A percentile compares a stretch with the other conserved stretches of the same genome.
Evolutionary conservation across 2,797 vertebrate genomes (phyloP).

Genomic region (Neomorphus geoffroyi): DNA sequence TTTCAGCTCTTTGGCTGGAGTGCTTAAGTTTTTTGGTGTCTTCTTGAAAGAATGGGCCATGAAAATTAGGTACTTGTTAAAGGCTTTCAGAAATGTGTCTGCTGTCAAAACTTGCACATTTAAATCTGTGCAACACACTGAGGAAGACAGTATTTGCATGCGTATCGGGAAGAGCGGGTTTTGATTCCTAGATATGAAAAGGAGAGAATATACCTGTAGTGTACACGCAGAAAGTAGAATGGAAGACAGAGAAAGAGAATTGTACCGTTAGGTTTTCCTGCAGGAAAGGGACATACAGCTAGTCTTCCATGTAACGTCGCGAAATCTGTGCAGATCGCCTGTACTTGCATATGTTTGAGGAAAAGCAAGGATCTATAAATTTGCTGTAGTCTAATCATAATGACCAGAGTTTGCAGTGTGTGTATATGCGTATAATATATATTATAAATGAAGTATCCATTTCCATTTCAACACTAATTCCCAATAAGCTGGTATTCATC

Average conservation of each 20-base stretch:
- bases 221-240: not conserved
- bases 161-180: not conserved
- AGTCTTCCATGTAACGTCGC: not conserved
- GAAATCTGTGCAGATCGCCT: not conserved
- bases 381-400: not conserved
- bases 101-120: not conserved
- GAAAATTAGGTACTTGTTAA: not conserved
- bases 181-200: not conserved
- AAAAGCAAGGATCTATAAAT: not conserved
- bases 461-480: conserved; percentile 41
- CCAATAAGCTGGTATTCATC: conserved; percentile 21
- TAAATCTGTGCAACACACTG: not conserved
- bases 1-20: not conserved
- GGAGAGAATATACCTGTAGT: not conserved
- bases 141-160: not conserved
- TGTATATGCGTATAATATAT: not conserved
- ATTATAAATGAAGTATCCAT: conserved; percentile 2
- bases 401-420: not conserved
- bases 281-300: not conserved
- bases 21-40: not conserved
- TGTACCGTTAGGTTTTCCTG: not conserved
- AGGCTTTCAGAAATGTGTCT: not conserved
- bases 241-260: not conserved
- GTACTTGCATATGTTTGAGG: not conserved
- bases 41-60: not conserved